These are phyloP conservation scores for Cheumatopsyche charites DNA, from an alignment of 1,140 invertebrate genomes.

Conservation along the genomic window DNA sequence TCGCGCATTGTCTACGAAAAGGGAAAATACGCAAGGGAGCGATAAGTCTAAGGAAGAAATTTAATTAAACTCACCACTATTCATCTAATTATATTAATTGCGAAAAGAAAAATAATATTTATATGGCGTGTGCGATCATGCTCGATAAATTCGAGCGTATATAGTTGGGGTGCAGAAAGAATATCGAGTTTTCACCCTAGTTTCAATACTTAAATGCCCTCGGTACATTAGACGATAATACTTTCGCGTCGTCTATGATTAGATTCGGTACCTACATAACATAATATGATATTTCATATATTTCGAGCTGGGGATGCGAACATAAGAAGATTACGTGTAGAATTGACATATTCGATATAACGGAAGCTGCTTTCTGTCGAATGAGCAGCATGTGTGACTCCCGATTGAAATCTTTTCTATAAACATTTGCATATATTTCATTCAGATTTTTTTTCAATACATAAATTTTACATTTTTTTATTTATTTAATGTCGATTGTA, in stretches of 20 bases:
- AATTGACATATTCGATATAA: slow-evolving; percentile 24
- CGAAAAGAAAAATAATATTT: background rate
- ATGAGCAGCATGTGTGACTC: slow-evolving; percentile 8
- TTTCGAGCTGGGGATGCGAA: slow-evolving; percentile 3
- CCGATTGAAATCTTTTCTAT: background rate
- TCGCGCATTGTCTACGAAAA: background rate
- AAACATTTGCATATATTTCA: background rate
- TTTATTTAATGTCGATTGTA: too few species aligned
- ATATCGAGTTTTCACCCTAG: background rate
- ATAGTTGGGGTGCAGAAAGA: background rate
- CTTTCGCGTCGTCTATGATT: slow-evolving; percentile 12
- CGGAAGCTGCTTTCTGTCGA: background rate
- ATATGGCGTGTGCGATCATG: slow-evolving; percentile 4
- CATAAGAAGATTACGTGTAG: slow-evolving; percentile 12
- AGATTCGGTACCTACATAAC: slow-evolving; percentile 14
- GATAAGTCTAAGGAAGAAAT: background rate
- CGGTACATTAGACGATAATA: slow-evolving; percentile 20
- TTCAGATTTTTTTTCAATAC: too few species aligned
- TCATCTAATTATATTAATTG: slow-evolving; percentile 14
- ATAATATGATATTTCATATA: background rate
- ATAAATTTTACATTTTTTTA: too few species aligned
- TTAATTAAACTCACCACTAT: slow-evolving; percentile 9
- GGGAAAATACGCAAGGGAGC: background rate
- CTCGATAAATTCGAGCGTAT: background rate
- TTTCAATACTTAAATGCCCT: background rate